Base-by-base conservation (phyloP, 2,888 invertebrate genomes). In the Erannis defoliaria region DNA sequence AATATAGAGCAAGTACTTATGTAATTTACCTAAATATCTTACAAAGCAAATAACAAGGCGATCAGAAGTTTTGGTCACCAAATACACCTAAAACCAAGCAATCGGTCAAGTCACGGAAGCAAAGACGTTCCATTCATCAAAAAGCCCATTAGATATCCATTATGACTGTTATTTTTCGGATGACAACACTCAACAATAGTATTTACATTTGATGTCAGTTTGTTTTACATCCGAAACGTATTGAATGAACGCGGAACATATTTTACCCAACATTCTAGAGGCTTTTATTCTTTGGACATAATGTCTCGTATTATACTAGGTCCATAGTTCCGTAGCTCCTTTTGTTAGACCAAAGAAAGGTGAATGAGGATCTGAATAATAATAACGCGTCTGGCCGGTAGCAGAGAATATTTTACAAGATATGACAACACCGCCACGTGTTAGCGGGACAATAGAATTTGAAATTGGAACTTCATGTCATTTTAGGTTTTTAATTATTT, bases 201-300 rank as follows among this genome's bases (percentile, higher is more conserved):
- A 91, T 92, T 93, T 92, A 92, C 90, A 90, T 91, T 90, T 86
- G 85, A 88, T 88, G 92, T 91, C 90, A 93, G 92, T 91, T 91
- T 92, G 91, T 92, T 92, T 91, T 91, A 90, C 90, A 89, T 88
- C 86, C 86, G 82, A 89, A 90, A 90, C 85, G 83, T 85, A 85
- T 86, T 89, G 88, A 90, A 90, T 88, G 82, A 85, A 84, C 83
- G 87, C 85, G 85, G 84, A 89, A 85, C 87, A 89, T 88, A 55
- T 82, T 89, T 89, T 88, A 85, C 84, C 84, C 76, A 82, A 81
- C 85, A 86, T 89, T 86, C 82, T 82, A 76, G 74, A 57, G 84
- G 81, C 85, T 80, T 87, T 89, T 86, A 85, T 87, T 78, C 80
- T 81, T 84, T 82, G 77, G 81, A 87, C 86, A 88, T 86, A 86